Conservation (phyloP, 2,797 vertebrate species). For the Sebastes vulpes region DNA sequence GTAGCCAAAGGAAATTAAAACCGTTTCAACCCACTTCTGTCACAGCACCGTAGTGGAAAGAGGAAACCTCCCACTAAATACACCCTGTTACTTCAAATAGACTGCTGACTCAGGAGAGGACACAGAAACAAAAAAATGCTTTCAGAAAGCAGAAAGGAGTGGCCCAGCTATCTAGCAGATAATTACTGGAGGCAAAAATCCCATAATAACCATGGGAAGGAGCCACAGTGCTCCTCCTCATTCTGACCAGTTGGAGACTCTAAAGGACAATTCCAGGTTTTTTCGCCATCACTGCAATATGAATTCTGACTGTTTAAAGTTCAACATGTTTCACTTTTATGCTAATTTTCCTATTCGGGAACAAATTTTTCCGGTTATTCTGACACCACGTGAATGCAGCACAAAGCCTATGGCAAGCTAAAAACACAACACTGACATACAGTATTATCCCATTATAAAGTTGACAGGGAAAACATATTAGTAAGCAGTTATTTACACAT, state of each 20-base stretch:
- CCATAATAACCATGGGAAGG: slow-evolving; percentile 66
- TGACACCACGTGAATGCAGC: neutral
- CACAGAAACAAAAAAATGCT: neutral
- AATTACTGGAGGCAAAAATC: slow-evolving; percentile 71
- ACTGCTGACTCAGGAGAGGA: slow-evolving; percentile 6
- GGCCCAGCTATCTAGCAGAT: slow-evolving; percentile 58
- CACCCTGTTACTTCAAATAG: slow-evolving; percentile 18
- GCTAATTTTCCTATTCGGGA: neutral
- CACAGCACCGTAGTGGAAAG: neutral
- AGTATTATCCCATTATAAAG: neutral
- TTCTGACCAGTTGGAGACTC: slow-evolving; percentile 2
- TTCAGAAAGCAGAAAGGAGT: slow-evolving; percentile 57
- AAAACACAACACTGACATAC: neutral
- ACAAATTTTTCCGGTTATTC: neutral
- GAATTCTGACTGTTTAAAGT: neutral
- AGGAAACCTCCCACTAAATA: slow-evolving; percentile 11
- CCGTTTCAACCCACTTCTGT: neutral
- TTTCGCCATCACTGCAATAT: neutral
- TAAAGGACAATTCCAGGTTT: neutral
- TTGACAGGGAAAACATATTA: neutral
- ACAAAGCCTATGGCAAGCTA: neutral
- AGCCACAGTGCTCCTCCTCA: slow-evolving; percentile 46
- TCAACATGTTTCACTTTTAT: neutral
- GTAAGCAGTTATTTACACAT: neutral
- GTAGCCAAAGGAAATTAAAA: slow-evolving; percentile 8